These are phyloP conservation scores for Oscheius onirici DNA, from an alignment of 2,888 invertebrate genomes.

Conservation along the genomic window DNA sequence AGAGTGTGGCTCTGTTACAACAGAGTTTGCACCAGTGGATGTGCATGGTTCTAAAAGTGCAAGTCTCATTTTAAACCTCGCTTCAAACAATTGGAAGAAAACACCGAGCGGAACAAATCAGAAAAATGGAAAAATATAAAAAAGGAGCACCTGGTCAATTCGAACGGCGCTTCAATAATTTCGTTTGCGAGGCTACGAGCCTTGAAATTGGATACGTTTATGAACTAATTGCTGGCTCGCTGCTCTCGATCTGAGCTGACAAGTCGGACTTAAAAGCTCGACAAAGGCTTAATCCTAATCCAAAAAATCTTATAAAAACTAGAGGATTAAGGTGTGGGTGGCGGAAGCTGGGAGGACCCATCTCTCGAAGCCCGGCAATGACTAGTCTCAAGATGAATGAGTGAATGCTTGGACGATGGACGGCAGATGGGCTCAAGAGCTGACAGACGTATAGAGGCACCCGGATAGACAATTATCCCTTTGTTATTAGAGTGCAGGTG, in stretches of 20 bases:
- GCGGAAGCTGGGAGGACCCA: neutral
- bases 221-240: slow-evolving; percentile 17
- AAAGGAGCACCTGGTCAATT: neutral
- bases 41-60: too few relatives aligned
- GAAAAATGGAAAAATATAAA: neutral
- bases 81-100: too few relatives aligned
- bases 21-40: too few relatives aligned
- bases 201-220: slow-evolving; percentile 16
- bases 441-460: slow-evolving; percentile 27
- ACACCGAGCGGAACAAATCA: too few relatives aligned
- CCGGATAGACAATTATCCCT: slow-evolving; percentile 16
- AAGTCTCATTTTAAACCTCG: too few relatives aligned
- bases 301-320: too few relatives aligned
- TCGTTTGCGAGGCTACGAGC: neutral
- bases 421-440: slow-evolving; percentile 30
- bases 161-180: slow-evolving; percentile 3
- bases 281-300: too few relatives aligned
- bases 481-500: too few relatives aligned
- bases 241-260: too few relatives aligned
- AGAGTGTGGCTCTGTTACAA: too few relatives aligned
- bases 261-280: too few relatives aligned
- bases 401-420: slow-evolving; percentile 14
- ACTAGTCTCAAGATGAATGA: slow-evolving; percentile 11
- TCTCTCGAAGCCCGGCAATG: slow-evolving; percentile 22
- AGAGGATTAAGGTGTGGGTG: neutral